phyloP scores from a whole-genome alignment of 2,888 invertebrate species.

The Dryobotodes eremita region DNA sequence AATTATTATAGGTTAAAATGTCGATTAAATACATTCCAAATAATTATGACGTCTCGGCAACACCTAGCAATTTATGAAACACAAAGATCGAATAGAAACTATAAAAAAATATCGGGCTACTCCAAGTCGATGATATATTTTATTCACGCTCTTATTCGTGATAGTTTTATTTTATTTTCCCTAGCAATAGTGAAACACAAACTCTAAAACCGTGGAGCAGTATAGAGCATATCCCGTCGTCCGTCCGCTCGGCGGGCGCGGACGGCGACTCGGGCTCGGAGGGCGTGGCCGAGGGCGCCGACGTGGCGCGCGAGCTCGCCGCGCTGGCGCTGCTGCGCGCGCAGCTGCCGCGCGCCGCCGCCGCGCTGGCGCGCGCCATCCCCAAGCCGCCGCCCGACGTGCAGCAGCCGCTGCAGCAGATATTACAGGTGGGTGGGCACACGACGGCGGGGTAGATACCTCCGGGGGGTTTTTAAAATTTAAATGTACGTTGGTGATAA shows the following conservation, averaged over 20 bases:
- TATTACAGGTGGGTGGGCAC: no score
- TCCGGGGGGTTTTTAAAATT: no score
- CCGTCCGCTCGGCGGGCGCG: slow-evolving; percentile 25
- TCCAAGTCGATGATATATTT: background rate
- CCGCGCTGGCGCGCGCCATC: slow-evolving; percentile 75
- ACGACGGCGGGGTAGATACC: no score
- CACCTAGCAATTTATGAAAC: background rate
- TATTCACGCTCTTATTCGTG: background rate
- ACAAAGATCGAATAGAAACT: background rate
- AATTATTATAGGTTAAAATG: no score
- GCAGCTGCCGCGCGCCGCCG: slow-evolving; percentile 74
- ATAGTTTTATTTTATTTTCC: background rate
- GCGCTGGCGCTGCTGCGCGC: slow-evolving; percentile 82
- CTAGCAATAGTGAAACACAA: slow-evolving; percentile 27
- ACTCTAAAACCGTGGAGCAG: slow-evolving; percentile 51
- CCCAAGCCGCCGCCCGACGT: slow-evolving; percentile 74
- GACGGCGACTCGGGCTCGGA: slow-evolving; percentile 71
- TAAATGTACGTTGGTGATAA: no score
- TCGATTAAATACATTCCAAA: no score
- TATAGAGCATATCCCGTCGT: slow-evolving; percentile 42
- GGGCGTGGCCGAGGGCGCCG: slow-evolving; percentile 85
- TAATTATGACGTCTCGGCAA: no score
- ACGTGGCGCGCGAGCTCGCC: slow-evolving; percentile 85
- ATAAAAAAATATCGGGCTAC: background rate
- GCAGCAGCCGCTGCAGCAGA: slow-evolving; percentile 75